Evolutionary conservation across 2,797 vertebrate species (phyloP).

Genomic region (Microctenopoma lineatum): DNA sequence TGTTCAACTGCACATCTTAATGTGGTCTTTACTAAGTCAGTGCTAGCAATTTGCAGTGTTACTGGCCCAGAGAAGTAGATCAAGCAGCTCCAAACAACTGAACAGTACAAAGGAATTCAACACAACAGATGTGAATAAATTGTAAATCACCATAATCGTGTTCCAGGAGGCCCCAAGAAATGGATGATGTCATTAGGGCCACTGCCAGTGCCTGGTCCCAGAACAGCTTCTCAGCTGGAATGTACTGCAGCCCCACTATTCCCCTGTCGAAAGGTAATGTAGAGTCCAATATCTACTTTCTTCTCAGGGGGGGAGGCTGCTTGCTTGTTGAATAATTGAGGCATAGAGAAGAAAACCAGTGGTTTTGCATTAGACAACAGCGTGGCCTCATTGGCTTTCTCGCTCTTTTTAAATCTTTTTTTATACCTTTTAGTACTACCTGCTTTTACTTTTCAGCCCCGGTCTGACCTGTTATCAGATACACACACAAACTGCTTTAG

Average conservation of each 20-base stretch:
- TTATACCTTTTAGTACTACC: conserved; percentile 30
- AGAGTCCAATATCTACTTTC: conserved; percentile 80
- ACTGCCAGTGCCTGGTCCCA: conserved; percentile 76
- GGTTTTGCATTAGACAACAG: conserved; percentile 75
- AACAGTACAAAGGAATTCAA: conserved; percentile 72
- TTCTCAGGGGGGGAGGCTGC: conserved; percentile 69
- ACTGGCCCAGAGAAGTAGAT: conserved; percentile 59
- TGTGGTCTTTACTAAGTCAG: conserved; percentile 34
- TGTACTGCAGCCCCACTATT: conserved; percentile 68
- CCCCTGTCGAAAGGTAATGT: conserved; percentile 79
- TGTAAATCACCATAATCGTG: conserved; percentile 81
- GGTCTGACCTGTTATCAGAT: conserved; percentile 26
- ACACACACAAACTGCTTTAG: conserved; percentile 24
- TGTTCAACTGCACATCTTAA: conserved; percentile 39
- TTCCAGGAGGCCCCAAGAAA: conserved; percentile 79
- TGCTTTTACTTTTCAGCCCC: conserved; percentile 43
- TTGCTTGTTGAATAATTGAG: conserved; percentile 84
- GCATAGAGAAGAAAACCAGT: conserved; percentile 79
- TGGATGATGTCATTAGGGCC: conserved; percentile 83
- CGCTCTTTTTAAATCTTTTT: conserved; percentile 52
- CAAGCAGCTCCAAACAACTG: conserved; percentile 60
- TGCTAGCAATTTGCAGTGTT: conserved; percentile 42
- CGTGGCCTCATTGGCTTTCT: conserved; percentile 66
- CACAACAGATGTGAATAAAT: conserved; percentile 80
- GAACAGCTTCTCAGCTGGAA: conserved; percentile 79